Percentiles rank a stretch among this genome's conserved stretches.
Conservation (phyloP, 2,113 vertebrate species). For the Periophthalmodon schlosseri region DNA sequence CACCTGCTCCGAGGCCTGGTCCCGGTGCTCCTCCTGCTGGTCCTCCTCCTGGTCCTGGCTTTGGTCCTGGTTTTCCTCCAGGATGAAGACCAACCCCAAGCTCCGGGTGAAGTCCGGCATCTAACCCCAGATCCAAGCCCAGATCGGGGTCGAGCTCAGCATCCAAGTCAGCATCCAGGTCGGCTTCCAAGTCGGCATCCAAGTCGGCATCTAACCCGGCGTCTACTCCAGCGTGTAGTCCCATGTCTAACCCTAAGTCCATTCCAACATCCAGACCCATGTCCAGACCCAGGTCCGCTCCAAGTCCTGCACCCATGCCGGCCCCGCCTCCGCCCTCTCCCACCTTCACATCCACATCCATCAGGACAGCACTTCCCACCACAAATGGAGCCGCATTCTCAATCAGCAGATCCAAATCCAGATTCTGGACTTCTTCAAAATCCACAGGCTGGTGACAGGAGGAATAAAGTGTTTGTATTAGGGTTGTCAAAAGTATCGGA, state of each 20-base stretch:
- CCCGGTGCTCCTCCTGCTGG: not conserved
- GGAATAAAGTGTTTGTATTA: not conserved
- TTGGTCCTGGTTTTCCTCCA: not conserved
- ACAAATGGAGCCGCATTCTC: conserved; percentile 75
- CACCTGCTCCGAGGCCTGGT: not conserved
- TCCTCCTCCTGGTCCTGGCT: not conserved
- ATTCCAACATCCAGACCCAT: not conserved
- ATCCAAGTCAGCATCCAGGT: not conserved
- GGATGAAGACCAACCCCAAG: not conserved
- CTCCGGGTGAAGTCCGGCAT: not conserved
- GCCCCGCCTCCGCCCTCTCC: conserved; percentile 38
- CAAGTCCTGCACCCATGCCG: conserved; percentile 1
- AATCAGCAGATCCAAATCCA: conserved; percentile 79
- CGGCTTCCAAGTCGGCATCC: not conserved
- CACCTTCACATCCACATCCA: conserved; percentile 48
- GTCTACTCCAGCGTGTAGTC: not conserved
- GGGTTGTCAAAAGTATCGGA: no score
- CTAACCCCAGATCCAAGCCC: not conserved
- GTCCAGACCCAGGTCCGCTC: not conserved
- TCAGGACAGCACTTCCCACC: not conserved
- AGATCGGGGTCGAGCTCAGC: not conserved
- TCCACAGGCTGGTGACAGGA: conserved; percentile 76
- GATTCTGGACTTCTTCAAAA: conserved; percentile 79
- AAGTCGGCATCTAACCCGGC: not conserved
- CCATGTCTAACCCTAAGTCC: not conserved